Base-by-base conservation (phyloP, 2,888 invertebrate species). In the Lumbricus terrestris region DNA sequence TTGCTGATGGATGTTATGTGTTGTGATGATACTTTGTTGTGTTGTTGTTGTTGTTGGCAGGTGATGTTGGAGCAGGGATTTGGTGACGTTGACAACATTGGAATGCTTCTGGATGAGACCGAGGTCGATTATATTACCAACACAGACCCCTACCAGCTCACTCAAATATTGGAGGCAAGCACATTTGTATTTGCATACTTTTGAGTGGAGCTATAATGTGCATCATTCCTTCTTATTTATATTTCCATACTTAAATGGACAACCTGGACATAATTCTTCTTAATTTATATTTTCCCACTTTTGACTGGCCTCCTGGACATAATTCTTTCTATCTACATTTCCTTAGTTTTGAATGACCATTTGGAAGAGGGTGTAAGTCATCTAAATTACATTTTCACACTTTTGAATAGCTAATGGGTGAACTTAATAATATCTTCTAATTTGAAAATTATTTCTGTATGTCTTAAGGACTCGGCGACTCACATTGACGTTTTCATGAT, bases 401-500 rank as follows among this genome's bases (percentile, higher is more conserved):
- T 42, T 42, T 42, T 42, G 42, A 16, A 2, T 42, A 16, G 42
- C 6, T 16, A 16, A 15, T 40, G 6, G 40, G 69, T 69, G 11
- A 47, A 4, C 15, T 20, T 47, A 23, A 47, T 16, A 69, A 69
- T 69, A 11, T n/a, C 29, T 69, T 69, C n/a, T 16, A n/a, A 69
- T n/a, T n/a, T 16, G 20, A 69, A 69, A n/a, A n/a, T n/a, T n/a
- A n/a, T n/a, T 15, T 40, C 8, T 69, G n/a, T 69, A n/a, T 33
- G 29, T 85, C 13, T 20, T 35, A 85, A 85, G 85, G 85, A 85
- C 3, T 85, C 89, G 0, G 69, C 54, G 18, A 89, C 89, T 37
- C 42, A 42, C 33, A 54, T 89, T 47, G 89, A 89, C 42, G 89
- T 89, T 23, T 89, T 89, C 35, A 35, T 89, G 89, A 89, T 89